phyloP scores from a whole-genome alignment of 2,113 vertebrate genomes.

The Lepus timidus region DNA sequence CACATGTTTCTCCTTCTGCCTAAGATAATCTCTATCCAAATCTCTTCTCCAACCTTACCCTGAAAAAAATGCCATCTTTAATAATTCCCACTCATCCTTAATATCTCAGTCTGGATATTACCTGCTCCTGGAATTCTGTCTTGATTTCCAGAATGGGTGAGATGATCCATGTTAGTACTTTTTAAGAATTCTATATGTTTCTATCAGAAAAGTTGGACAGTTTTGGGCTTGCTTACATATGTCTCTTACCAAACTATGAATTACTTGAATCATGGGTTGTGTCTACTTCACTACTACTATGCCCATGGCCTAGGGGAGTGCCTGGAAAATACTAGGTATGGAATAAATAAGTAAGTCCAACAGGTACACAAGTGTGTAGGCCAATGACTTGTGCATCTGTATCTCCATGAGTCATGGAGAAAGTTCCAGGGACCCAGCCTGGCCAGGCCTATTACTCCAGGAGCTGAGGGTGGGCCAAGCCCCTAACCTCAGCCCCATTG shows the following conservation, averaged over 20 bases:
- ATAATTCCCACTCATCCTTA: background rate
- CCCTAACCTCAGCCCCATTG: conserved; percentile 80
- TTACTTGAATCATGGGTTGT: background rate
- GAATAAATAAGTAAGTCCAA: background rate
- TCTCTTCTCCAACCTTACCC: background rate
- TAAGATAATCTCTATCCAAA: background rate
- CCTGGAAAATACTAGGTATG: background rate
- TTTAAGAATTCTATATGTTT: background rate
- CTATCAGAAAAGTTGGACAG: background rate
- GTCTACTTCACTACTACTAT: background rate
- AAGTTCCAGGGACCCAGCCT: background rate
- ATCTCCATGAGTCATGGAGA: rapidly evolving
- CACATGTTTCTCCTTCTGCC: background rate
- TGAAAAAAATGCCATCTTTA: background rate
- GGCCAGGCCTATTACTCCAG: background rate
- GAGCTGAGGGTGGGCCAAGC: rapidly evolving
- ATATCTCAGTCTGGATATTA: background rate
- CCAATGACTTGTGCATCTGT: background rate
- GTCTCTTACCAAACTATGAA: background rate
- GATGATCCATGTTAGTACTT: background rate
- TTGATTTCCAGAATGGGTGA: background rate
- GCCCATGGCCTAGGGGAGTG: background rate
- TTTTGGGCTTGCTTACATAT: background rate
- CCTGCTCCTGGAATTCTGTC: background rate
- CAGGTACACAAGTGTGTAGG: background rate